Evolutionary conservation across 2,113 vertebrate species (phyloP), one percentile per base, ranked within the genome.

Genomic region (Amphilophus citrinellus): DNA sequence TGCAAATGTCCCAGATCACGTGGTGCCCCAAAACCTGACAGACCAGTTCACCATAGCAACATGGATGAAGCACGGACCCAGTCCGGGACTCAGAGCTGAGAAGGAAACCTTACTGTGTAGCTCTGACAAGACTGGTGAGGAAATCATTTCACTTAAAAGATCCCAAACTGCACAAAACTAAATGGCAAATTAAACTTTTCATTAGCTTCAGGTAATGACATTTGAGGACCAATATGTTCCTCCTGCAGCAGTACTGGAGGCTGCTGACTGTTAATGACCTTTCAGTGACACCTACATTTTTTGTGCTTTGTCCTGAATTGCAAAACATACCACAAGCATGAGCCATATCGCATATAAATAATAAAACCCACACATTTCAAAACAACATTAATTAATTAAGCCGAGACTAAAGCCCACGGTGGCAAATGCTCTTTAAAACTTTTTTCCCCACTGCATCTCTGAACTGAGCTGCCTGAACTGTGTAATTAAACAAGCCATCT

Each of bases 51-150:
- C 98, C 78, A 96, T 99, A 85, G 96, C 97, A 42, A 97, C 98
- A 18, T 99, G 98, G 98, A 99, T 99, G 98, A 98, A 97, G 80
- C 98, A 99, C 0, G 98, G 98, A 6, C 98, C 98, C 53, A 98
- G 98, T 93, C 97, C 97, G 0, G 98, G 97, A 4, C 90, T 98
- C 85, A 96, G 98, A 93, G 97, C 97, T 0, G 98, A 99, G 91
- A 99, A 99, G 85, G 98, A 99, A 93, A 99, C 98, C 8, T 96
- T 99, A 80, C 96, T 99, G 82, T 99, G 98, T 87, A 99, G 98
- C 94, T 99, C 98, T 18, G 98, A 99, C 90, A 99, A 99, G 92
- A 99, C 98, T 0, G 98, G 98, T 99, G 92, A 91, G 91, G 10
- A 73, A 63, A 68, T 37, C 0, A 5, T 44, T 44, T 63, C 27